Evolutionary conservation across 2,113 vertebrate genomes (phyloP).

Genomic region (Jacana jacana): DNA sequence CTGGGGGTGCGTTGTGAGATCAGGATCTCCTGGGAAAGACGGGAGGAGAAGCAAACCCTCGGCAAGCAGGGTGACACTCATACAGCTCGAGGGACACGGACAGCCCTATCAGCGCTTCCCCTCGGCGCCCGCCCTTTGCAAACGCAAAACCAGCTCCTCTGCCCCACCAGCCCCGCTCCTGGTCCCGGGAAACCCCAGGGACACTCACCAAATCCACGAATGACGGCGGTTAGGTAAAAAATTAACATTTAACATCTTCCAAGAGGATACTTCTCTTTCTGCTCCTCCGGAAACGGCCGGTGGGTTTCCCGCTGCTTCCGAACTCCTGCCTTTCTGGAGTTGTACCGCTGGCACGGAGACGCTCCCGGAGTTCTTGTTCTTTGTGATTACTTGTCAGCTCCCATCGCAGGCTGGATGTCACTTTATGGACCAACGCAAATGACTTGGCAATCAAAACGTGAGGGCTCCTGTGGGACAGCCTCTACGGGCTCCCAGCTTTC

Average conservation of each 20-base stretch:
- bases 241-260: conserved; percentile 71
- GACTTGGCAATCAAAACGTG: conserved; percentile 49
- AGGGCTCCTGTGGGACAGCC: conserved; percentile 47
- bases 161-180: background rate
- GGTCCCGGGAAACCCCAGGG: background rate
- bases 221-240: conserved; percentile 69
- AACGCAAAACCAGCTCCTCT: background rate
- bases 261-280: background rate
- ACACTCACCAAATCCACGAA: conserved; percentile 80
- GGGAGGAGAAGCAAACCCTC: background rate
- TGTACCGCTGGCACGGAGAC: background rate
- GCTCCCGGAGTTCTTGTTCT: conserved; percentile 52
- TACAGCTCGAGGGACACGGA: background rate
- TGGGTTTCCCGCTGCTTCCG: background rate
- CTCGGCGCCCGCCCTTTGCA: background rate
- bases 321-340: background rate
- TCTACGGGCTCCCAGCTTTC: conserved; percentile 36
- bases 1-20: background rate
- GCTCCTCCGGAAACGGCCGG: background rate
- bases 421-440: conserved; percentile 35
- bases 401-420: conserved; percentile 42
- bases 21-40: background rate
- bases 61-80: background rate
- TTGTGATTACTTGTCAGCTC: conserved; percentile 51
- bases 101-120: background rate